Conservation (phyloP, 2,888 invertebrate genomes). For the Eupithecia subfuscata region DNA sequence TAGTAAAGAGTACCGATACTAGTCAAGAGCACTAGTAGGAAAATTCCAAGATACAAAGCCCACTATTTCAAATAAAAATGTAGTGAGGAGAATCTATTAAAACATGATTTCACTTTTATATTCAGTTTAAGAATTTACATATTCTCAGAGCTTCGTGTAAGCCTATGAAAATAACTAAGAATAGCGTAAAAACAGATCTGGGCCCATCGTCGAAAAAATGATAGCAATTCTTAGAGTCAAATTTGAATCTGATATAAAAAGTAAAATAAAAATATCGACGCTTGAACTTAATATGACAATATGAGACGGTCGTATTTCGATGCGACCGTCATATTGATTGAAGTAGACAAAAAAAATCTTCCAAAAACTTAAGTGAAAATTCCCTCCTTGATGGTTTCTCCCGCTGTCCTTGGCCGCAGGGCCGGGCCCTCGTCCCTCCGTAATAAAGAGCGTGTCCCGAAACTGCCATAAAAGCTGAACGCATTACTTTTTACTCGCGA, state of each 20-base stretch:
- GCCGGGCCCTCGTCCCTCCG: slow-evolving; percentile 73
- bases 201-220: too few species aligned
- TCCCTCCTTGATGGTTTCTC: slow-evolving; percentile 29
- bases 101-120: too few species aligned
- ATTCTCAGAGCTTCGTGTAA: too few species aligned
- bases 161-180: too few species aligned
- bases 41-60: not conserved
- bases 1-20: not conserved
- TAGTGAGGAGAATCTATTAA: too few species aligned
- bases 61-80: not conserved
- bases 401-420: slow-evolving; percentile 48
- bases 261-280: not conserved
- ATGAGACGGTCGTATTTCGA: too few species aligned
- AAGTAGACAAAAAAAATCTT: not conserved
- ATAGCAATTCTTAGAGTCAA: too few species aligned
- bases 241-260: too few species aligned
- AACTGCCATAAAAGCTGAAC: slow-evolving; percentile 82
- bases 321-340: not conserved
- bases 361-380: not conserved
- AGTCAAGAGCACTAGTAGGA: not conserved
- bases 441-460: slow-evolving; percentile 83
- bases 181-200: too few species aligned
- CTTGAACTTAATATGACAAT: too few species aligned
- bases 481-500: slow-evolving; percentile 83
- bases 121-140: too few species aligned